Percentiles rank a stretch among this genome's conserved stretches.
These are phyloP conservation scores for Euglossa dilemma DNA, from an alignment of 1,140 invertebrate species.

Conservation along the genomic window DNA sequence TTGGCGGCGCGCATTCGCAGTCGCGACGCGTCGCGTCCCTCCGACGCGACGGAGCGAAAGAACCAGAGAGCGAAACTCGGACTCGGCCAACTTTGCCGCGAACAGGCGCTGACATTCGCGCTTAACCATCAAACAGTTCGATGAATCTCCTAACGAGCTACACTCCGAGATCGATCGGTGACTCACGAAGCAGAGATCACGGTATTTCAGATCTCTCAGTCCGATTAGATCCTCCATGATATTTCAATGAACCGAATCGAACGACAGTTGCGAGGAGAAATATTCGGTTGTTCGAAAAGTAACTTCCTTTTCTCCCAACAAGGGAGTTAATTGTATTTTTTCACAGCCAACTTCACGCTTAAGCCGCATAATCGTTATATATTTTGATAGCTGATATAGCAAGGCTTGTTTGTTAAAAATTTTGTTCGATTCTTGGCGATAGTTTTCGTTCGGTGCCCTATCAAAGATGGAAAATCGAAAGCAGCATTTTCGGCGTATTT, in stretches of 20 bases:
- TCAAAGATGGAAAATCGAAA: too few relatives aligned
- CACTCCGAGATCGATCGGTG: slow-evolving; percentile 8
- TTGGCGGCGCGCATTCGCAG: slow-evolving; percentile 38
- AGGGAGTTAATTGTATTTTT: too few relatives aligned
- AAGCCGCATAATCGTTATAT: too few relatives aligned
- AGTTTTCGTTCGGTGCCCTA: too few relatives aligned
- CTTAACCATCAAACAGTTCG: slow-evolving; percentile 21
- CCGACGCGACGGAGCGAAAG: not conserved
- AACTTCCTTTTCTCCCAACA: too few relatives aligned
- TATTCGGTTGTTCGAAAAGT: too few relatives aligned
- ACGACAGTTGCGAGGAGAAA: not conserved
- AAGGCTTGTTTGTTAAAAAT: too few relatives aligned
- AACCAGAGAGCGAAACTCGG: slow-evolving; percentile 39
- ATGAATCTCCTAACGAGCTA: slow-evolving; percentile 40
- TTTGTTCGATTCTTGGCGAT: too few relatives aligned
- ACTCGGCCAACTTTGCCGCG: slow-evolving; percentile 38
- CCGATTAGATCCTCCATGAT: slow-evolving; percentile 40
- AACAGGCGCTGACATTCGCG: slow-evolving; percentile 44
- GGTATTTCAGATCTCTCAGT: not conserved
- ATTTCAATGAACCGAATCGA: slow-evolving; percentile 19
- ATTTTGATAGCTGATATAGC: too few relatives aligned
- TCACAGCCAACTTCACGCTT: too few relatives aligned
- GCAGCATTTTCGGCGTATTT: too few relatives aligned
- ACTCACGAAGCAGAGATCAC: slow-evolving; percentile 32
- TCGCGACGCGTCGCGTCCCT: slow-evolving; percentile 13